These are phyloP conservation scores for Trichonephila inaurata DNA, from an alignment of 1,140 invertebrate genomes.

Conservation along the genomic window DNA sequence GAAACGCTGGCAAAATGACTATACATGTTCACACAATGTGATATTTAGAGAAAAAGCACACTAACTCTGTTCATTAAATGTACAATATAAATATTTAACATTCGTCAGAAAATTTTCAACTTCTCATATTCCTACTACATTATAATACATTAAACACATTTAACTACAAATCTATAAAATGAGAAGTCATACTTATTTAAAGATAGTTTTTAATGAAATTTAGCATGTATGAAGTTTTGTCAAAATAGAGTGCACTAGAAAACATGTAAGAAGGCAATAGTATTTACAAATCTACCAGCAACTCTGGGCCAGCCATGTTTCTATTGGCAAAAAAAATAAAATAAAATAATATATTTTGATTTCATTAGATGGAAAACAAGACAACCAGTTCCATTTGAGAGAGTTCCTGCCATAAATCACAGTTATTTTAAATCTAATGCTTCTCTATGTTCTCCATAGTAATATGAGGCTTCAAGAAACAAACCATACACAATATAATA, in stretches of 20 bases:
- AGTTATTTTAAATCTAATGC: background rate
- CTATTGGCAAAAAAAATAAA: slow-evolving; percentile 28
- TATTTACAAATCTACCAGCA: slow-evolving; percentile 64
- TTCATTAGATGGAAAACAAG: background rate
- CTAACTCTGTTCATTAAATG: slow-evolving; percentile 46
- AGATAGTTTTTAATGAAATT: background rate
- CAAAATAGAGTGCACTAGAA: slow-evolving; percentile 60
- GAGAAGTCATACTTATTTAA: slow-evolving; percentile 21
- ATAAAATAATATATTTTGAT: slow-evolving; percentile 63
- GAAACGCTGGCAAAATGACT: slow-evolving; percentile 57
- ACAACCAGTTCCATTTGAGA: background rate
- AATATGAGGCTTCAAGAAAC: background rate
- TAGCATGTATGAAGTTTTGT: slow-evolving; percentile 45
- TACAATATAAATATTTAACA: slow-evolving; percentile 71
- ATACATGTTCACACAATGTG: slow-evolving; percentile 64
- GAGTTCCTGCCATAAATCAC: background rate
- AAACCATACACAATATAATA: background rate
- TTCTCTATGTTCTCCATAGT: too few relatives aligned
- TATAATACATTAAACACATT: slow-evolving; percentile 57
- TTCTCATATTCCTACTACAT: slow-evolving; percentile 38
- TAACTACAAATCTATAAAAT: slow-evolving; percentile 64
- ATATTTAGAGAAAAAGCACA: slow-evolving; percentile 61
- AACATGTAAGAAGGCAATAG: slow-evolving; percentile 32
- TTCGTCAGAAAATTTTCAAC: slow-evolving; percentile 41
- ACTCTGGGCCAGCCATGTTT: slow-evolving; percentile 58